phyloP scores from a whole-genome alignment of 2,888 invertebrate species.

The Drosophila monieri region DNA sequence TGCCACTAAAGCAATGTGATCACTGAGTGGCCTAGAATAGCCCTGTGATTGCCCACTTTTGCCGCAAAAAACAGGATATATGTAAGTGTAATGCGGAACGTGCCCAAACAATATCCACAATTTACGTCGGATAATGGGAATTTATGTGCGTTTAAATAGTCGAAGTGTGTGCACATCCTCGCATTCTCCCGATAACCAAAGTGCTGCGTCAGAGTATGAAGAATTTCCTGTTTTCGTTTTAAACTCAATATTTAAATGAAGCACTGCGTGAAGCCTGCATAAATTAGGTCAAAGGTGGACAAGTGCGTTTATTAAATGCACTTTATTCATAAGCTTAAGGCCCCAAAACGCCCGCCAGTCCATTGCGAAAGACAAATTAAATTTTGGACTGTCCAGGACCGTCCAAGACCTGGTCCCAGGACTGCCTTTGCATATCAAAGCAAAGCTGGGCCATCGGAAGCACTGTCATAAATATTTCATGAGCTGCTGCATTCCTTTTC shows the following conservation, averaged over 20 bases:
- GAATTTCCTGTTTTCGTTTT: neutral
- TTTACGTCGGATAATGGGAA: conserved; percentile 32
- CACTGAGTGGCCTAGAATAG: neutral
- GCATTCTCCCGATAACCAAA: neutral
- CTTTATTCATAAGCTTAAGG: conserved; percentile 50
- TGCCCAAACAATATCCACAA: conserved; percentile 38
- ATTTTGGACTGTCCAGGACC: conserved; percentile 20
- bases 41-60: conserved; percentile 24
- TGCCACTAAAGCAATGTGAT: conserved; percentile 15
- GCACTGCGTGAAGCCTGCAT: conserved; percentile 19
- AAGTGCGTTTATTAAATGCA: conserved; percentile 55
- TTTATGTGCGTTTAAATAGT: conserved; percentile 43
- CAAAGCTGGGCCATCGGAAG: conserved; percentile 30
- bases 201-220: neutral
- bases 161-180: conserved; percentile 9
- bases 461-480: conserved; percentile 37
- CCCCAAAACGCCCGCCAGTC: conserved; percentile 16
- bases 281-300: conserved; percentile 24
- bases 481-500: conserved; percentile 30
- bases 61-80: conserved; percentile 13
- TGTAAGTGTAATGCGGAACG: conserved; percentile 13
- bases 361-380: conserved; percentile 34
- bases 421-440: conserved; percentile 40
- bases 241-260: conserved; percentile 24
- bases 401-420: neutral